A percentile compares a stretch with the other conserved stretches of the same genome.
These are phyloP conservation scores for Griposia aprilina DNA, from an alignment of 2,888 invertebrate genomes.

Conservation along the genomic window DNA sequence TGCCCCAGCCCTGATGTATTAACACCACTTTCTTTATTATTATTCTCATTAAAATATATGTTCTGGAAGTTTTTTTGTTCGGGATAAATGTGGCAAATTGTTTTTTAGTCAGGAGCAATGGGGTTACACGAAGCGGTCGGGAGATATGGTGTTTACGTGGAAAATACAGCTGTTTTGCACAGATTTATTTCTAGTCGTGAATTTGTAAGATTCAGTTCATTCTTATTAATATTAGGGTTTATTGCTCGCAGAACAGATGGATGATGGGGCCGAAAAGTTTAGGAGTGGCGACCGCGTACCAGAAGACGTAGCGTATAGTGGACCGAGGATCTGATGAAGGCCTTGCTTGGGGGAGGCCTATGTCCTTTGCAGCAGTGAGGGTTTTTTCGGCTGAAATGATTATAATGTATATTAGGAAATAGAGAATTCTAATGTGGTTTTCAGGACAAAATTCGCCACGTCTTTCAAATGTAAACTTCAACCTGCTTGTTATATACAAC, in stretches of 20 bases:
- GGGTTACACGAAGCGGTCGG: background rate
- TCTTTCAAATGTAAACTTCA: too few relatives aligned
- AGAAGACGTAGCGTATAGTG: background rate
- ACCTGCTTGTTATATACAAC: too few relatives aligned
- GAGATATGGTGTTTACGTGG: background rate
- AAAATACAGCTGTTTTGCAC: background rate
- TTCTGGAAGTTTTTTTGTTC: conserved; percentile 28
- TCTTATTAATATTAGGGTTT: background rate
- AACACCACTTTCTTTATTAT: conserved; percentile 56
- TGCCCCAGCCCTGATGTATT: conserved; percentile 65
- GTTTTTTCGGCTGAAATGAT: background rate
- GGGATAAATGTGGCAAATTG: conserved; percentile 25
- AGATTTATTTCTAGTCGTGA: background rate
- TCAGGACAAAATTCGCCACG: background rate
- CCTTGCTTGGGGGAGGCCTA: background rate
- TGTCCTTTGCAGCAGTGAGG: background rate
- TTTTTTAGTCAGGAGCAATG: conserved; percentile 18
- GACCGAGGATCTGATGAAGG: background rate
- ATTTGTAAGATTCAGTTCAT: background rate
- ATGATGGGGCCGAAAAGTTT: background rate
- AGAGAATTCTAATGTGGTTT: background rate
- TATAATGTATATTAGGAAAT: too few relatives aligned
- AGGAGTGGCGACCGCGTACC: background rate
- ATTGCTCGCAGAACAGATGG: background rate
- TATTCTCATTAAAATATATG: conserved; percentile 57